Conservation (phyloP, 2,797 vertebrate genomes). For the Toxotes lorentzi region DNA sequence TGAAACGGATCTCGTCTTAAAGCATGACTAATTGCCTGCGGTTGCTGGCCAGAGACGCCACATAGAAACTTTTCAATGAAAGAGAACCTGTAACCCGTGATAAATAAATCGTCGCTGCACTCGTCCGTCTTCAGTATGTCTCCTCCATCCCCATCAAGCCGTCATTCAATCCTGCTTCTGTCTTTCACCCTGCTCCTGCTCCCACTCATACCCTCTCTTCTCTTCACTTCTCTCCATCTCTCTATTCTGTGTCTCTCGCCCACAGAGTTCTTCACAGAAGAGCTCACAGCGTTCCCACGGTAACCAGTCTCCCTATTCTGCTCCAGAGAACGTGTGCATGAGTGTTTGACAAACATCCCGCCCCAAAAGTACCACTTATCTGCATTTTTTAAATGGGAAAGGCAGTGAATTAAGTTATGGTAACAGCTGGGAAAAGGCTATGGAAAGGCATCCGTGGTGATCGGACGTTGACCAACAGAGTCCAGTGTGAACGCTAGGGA, state of each 20-base stretch:
- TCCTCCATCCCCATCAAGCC: conserved; percentile 45
- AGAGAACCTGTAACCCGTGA: not conserved
- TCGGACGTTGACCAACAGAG: not conserved
- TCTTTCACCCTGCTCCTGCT: conserved; percentile 73
- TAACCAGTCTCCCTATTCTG: conserved; percentile 80
- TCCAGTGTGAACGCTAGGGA: not conserved
- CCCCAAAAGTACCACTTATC: conserved; percentile 73
- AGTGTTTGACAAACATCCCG: conserved; percentile 76
- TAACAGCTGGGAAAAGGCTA: conserved; percentile 10
- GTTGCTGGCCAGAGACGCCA: not conserved
- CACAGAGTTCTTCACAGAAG: conserved; percentile 83
- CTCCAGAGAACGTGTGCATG: conserved; percentile 49
- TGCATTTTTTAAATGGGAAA: conserved; percentile 44
- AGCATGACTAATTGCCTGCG: conserved; percentile 23
- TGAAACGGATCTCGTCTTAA: conserved; percentile 29
- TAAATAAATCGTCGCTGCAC: conserved; percentile 2
- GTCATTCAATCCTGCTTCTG: conserved; percentile 69
- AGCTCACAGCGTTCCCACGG: conserved; percentile 84
- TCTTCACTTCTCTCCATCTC: conserved; percentile 63
- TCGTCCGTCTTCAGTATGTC: conserved; percentile 40
- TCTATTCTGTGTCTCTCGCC: conserved; percentile 81
- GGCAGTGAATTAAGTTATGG: conserved; percentile 43
- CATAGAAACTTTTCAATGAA: conserved; percentile 44
- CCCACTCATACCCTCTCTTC: conserved; percentile 72
- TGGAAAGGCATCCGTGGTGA: not conserved